These are phyloP conservation scores for Sclerurus mexicanus DNA, from an alignment of 2,113 vertebrate species.

Conservation along the genomic window DNA sequence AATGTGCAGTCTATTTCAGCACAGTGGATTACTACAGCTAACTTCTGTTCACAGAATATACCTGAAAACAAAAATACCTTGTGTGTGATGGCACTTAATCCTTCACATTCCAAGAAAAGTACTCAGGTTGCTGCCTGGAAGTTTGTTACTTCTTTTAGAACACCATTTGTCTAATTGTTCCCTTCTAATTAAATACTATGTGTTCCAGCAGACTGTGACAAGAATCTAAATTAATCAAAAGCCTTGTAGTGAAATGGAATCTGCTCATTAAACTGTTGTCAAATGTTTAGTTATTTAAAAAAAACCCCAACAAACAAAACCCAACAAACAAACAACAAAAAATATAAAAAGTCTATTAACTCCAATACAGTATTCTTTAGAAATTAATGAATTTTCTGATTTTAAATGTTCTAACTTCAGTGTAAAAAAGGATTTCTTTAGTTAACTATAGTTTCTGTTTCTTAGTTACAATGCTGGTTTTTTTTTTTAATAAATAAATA, in stretches of 20 bases:
- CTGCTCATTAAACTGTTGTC: background rate
- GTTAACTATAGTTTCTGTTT: background rate
- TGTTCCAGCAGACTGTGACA: background rate
- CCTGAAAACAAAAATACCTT: background rate
- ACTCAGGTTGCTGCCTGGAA: background rate
- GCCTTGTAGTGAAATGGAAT: slow-evolving; percentile 2
- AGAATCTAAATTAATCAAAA: slow-evolving; percentile 11
- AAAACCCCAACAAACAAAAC: rapidly evolving
- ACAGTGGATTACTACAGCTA: background rate
- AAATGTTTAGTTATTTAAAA: background rate
- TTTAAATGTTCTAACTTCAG: background rate
- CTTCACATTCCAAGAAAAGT: background rate
- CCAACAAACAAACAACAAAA: too few relatives aligned
- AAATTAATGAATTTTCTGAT: background rate
- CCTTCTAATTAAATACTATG: slow-evolving; percentile 8
- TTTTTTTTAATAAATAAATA: background rate
- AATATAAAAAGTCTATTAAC: background rate
- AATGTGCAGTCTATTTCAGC: background rate
- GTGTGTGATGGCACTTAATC: background rate
- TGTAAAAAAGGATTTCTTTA: background rate
- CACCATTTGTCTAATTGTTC: background rate
- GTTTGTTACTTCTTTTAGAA: background rate
- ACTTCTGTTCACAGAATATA: background rate
- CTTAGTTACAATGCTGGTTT: background rate
- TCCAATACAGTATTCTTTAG: background rate